These are phyloP conservation scores for Rhagonycha lutea DNA, from an alignment of 2,888 invertebrate species.

Conservation along the genomic window DNA sequence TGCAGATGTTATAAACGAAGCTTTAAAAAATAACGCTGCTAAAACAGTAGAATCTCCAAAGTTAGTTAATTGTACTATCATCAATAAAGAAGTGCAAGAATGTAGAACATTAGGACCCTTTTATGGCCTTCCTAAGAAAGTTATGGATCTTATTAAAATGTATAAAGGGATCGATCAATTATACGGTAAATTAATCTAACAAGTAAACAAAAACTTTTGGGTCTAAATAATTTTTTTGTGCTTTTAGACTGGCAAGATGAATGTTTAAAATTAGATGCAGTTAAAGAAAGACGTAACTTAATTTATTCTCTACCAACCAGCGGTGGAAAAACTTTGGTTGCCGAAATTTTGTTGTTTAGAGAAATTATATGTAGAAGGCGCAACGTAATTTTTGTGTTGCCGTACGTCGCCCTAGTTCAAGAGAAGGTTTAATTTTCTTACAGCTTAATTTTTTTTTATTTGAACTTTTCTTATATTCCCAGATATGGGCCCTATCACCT, in stretches of 20 bases:
- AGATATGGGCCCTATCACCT: slow-evolving; percentile 82
- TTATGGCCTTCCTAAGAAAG: slow-evolving; percentile 77
- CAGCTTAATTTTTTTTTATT: background rate
- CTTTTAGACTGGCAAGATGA: slow-evolving; percentile 91
- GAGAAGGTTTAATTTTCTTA: slow-evolving; percentile 76
- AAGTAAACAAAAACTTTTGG: too few relatives aligned
- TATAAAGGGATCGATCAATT: slow-evolving; percentile 79
- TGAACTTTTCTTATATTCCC: slow-evolving; percentile 33
- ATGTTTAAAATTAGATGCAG: slow-evolving; percentile 79
- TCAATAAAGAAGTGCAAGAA: background rate
- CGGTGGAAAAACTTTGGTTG: slow-evolving; percentile 96
- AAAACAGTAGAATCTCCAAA: slow-evolving; percentile 35
- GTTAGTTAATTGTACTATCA: slow-evolving; percentile 30
- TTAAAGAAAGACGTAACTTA: slow-evolving; percentile 75
- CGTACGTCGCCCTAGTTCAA: slow-evolving; percentile 95
- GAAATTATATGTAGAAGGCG: slow-evolving; percentile 80
- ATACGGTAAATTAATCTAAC: slow-evolving; percentile 68
- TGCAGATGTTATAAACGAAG: slow-evolving; percentile 44
- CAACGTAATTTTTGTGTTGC: slow-evolving; percentile 88
- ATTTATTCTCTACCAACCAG: slow-evolving; percentile 94
- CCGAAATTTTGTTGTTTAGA: slow-evolving; percentile 89
- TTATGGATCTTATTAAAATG: slow-evolving; percentile 71
- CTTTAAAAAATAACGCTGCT: slow-evolving; percentile 45
- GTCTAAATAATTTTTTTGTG: background rate
- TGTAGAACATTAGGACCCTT: slow-evolving; percentile 59